Evolutionary conservation across 2,113 vertebrate species (phyloP), one percentile per base, ranked within the genome.

Genomic region (Ophthalmolycus amberensis): DNA sequence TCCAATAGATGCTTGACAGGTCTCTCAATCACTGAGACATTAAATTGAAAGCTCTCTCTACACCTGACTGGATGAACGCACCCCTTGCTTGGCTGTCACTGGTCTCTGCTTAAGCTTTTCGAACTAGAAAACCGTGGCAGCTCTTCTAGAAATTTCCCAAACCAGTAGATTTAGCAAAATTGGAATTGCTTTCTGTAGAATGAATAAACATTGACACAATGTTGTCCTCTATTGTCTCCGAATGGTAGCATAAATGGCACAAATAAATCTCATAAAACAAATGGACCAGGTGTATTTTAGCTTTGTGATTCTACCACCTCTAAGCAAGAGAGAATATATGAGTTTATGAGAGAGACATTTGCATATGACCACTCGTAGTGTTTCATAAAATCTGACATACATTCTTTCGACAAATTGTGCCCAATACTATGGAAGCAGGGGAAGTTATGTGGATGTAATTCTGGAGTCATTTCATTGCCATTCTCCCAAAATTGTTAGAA

Each of bases 21-120:
- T 75, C 42, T 52, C 65, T 75, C 75, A 12, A 62, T 79, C 76
- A 71, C 32, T 2, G 11, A 71, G 58, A 66, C 52, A 73, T 69
- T 58, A 25, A 68, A 77, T 22, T 64, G 70, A 75, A 86, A 58
- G 52, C 74, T 58, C n/a, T 58, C n/a, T 64, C 54, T 18, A 44
- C 54, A 58, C 40, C 32, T 68, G 50, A 34, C 52, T 63, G 67
- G 54, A 79, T 56, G 48, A 68, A 65, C 3, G 46, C 44, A 37
- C n/a, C 66, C 54, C 44, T 76, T 52, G 34, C 69, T 42, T 16
- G 12, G 20, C 40, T 71, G 34, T 62, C 44, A 46, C 37, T 37
- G 64, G 29, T 29, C 56, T 52, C 22, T 68, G 58, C 76, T 69
- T 18, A 22, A 14, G 62, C 11, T 64, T 65, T 38, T 15, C 1